Percentiles rank a stretch among this genome's conserved stretches.
These are phyloP conservation scores for Branchinecta lynchi DNA, from an alignment of 1,140 invertebrate species.

Conservation along the genomic window DNA sequence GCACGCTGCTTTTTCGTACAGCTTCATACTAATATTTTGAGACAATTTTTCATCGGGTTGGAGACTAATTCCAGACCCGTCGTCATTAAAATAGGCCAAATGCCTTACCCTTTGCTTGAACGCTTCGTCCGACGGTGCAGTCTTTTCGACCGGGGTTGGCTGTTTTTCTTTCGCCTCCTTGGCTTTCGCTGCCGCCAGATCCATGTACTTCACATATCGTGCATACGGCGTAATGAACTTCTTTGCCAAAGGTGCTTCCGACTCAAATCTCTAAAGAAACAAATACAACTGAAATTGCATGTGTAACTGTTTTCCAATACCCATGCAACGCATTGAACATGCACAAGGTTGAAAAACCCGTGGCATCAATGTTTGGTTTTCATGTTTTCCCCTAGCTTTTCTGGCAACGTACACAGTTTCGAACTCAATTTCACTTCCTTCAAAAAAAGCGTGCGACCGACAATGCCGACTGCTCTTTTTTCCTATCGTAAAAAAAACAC, in stretches of 20 bases:
- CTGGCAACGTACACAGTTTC: neutral
- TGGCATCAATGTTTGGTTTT: neutral
- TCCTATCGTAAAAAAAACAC: too few species aligned
- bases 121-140: too few species aligned
- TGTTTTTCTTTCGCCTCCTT: neutral
- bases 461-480: too few species aligned
- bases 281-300: neutral
- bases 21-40: too few species aligned
- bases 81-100: too few species aligned
- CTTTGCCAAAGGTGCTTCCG: neutral
- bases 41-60: too few species aligned
- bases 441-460: too few species aligned
- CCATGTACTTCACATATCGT: neutral
- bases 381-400: too few species aligned
- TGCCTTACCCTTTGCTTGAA: too few species aligned
- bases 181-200: neutral
- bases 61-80: too few species aligned
- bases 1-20: too few species aligned
- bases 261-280: neutral
- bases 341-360: neutral
- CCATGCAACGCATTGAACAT: neutral
- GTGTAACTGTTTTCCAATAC: neutral
- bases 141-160: too few species aligned
- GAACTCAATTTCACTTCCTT: neutral
- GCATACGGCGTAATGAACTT: neutral